phyloP scores from a whole-genome alignment of 92 coral and sea anemone genomes.

The Pocillopora meandrina region DNA sequence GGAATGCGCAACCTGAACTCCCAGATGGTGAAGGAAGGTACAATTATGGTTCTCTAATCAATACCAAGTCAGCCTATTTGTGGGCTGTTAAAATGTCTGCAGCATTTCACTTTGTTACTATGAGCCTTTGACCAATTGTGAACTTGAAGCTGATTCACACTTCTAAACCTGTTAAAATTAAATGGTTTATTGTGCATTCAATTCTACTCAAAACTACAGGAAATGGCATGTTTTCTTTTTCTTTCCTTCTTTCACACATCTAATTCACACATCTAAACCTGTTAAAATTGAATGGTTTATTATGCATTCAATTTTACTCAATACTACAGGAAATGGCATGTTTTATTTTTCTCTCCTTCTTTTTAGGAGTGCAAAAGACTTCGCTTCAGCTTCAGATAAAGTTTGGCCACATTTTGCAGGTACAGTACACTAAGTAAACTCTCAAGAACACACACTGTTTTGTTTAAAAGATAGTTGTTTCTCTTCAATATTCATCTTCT shows the following conservation, averaged over 20 bases:
- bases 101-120: no score
- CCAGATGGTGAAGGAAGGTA: conserved; percentile 91
- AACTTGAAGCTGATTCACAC: no score
- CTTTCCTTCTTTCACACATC: not conserved
- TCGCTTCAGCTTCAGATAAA: conserved; percentile 98
- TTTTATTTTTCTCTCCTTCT: not conserved
- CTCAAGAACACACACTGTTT: not conserved
- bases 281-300: no score
- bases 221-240: not conserved
- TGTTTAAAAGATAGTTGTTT: no score
- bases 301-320: no score
- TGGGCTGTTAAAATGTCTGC: not conserved
- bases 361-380: conserved; percentile 76
- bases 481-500: no score
- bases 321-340: no score
- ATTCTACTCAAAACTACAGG: no score
- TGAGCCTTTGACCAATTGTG: no score
- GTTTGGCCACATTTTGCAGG: conserved; percentile 99
- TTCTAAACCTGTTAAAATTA: no score
- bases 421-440: not conserved
- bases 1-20: conserved; percentile 81
- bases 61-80: not conserved
- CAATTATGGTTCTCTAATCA: not conserved
- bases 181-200: no score
- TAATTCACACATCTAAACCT: no score